Evolutionary conservation across 2,113 vertebrate genomes (phyloP), one percentile per base, ranked within the genome.

Genomic region (Amphiprion ocellaris): DNA sequence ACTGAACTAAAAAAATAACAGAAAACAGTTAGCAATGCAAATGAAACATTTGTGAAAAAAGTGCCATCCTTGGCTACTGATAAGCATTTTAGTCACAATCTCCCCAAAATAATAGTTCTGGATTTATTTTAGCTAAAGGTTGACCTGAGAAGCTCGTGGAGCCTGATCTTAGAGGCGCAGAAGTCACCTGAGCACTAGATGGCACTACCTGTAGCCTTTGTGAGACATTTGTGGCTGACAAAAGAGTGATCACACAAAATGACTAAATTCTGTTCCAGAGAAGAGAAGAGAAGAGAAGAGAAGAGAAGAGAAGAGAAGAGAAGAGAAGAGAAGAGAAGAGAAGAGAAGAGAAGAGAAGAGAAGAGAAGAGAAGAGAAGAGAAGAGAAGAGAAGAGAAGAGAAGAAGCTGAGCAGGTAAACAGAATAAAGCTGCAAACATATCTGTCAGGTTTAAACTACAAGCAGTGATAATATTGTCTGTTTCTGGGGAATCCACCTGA

Each of bases 181-280:
- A 58, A 53, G 37, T 23, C 39, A 59, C 5, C 44, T 41, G 65
- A 49, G 62, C 85, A 88, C 87, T 85, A 90, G 87, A 83, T 89
- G 87, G 89, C 85, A 87, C 52, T 60, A 24, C 37, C 24, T 17
- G 50, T 1, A 26, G 49, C 15, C 26, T 68, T 15, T 33, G 61
- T 49, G n/a, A 58, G 69, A n/a, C 63, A 63, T 54, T 4, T 61
- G 26, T 44, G 26, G 60, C 16, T 19, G 24, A 47, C 50, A 70
- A 41, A 58, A 53, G 49, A 71, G 9, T 3, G 11, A 21, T 28
- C 28, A 24, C 44, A 44, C 15, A n/a, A 2, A 15, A 77, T n/a
- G 21, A 55, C 5, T 0, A 17, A 19, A 49, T 69, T 63, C 21
- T 56, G 11, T 15, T 21, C n/a, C 16, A 63, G 49, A 67, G 54